Evolutionary conservation across 2,113 vertebrate species (phyloP).

Genomic region (Austrofundulus limnaeus): DNA sequence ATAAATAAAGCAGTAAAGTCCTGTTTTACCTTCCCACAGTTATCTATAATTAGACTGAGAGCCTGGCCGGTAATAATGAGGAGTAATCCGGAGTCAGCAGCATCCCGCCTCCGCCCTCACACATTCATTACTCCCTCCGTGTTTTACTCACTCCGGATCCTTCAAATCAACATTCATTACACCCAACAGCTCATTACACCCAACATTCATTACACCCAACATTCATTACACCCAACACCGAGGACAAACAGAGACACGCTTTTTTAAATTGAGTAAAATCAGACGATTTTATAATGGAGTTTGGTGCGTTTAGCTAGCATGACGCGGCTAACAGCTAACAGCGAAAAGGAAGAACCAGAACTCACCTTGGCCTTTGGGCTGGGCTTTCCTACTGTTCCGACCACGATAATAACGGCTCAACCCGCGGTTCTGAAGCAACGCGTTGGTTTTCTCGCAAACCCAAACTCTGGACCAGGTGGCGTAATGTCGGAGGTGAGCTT

Average conservation of each 20-base stretch:
- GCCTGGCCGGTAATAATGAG: not conserved
- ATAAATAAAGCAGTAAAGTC: not conserved
- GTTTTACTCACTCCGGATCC: not conserved
- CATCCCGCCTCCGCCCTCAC: not conserved
- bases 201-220: too few species aligned
- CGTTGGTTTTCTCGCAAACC: not conserved
- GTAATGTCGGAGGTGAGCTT: constrained; percentile 37
- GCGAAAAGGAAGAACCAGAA: too few species aligned
- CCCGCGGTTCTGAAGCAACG: constrained; percentile 11
- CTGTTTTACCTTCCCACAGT: constrained; percentile 13
- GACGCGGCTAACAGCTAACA: not conserved
- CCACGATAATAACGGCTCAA: not conserved
- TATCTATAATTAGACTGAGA: constrained; percentile 28
- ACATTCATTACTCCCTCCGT: not conserved
- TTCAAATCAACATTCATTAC: not conserved
- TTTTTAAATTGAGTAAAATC: not conserved
- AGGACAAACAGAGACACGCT: too few species aligned
- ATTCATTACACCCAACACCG: too few species aligned
- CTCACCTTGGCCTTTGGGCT: constrained; percentile 55
- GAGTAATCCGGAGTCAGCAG: constrained; percentile 9
- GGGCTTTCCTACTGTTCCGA: not conserved
- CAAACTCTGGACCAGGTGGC: constrained; percentile 48
- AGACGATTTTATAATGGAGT: not conserved
- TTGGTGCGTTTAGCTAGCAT: not conserved
- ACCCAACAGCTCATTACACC: not conserved